Evolutionary conservation across 2,888 invertebrate species (phyloP).

Genomic region (Drosophila tripunctata): DNA sequence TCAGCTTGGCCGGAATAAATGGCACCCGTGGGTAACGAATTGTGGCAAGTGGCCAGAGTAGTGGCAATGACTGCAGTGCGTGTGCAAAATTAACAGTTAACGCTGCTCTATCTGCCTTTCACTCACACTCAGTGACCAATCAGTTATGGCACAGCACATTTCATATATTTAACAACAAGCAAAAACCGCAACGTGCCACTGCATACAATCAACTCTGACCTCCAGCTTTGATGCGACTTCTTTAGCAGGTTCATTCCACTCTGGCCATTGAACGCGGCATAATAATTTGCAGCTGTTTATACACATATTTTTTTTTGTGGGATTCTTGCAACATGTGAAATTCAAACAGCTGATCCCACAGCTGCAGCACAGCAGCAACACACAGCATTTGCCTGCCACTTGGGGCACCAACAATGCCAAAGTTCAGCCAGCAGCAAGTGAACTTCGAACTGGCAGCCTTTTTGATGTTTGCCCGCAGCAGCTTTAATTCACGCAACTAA

Average conservation of each 20-base stretch:
- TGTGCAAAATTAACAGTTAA: constrained; percentile 51
- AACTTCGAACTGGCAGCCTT: constrained; percentile 30
- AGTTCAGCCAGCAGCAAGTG: constrained; percentile 45
- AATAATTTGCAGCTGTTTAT: constrained; percentile 50
- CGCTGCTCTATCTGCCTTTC: constrained; percentile 13
- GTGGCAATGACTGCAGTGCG: constrained; percentile 23
- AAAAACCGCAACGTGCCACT: constrained; percentile 47
- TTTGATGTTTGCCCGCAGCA: constrained; percentile 39
- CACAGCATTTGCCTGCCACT: constrained; percentile 19
- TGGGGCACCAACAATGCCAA: constrained; percentile 44
- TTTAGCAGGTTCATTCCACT: constrained; percentile 58
- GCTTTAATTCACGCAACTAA: constrained; percentile 34
- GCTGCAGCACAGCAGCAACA: constrained; percentile 13
- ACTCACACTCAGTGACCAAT: constrained; percentile 67
- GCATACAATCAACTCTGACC: constrained; percentile 78
- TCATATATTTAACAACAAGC: constrained; percentile 7
- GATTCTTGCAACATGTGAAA: constrained; percentile 17
- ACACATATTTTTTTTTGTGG: constrained; percentile 19
- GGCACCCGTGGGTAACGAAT: constrained; percentile 15
- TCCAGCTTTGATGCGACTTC: constrained; percentile 3
- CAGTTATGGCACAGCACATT: constrained; percentile 57
- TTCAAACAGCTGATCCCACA: constrained; percentile 25
- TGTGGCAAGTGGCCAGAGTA: constrained; percentile 46
- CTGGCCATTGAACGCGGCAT: constrained; percentile 71
- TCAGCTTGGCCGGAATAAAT: constrained; percentile 23